A percentile compares a stretch with the other conserved stretches of the same genome.
These are phyloP conservation scores for Struthio camelus DNA, from an alignment of 2,113 vertebrate species.

Conservation along the genomic window DNA sequence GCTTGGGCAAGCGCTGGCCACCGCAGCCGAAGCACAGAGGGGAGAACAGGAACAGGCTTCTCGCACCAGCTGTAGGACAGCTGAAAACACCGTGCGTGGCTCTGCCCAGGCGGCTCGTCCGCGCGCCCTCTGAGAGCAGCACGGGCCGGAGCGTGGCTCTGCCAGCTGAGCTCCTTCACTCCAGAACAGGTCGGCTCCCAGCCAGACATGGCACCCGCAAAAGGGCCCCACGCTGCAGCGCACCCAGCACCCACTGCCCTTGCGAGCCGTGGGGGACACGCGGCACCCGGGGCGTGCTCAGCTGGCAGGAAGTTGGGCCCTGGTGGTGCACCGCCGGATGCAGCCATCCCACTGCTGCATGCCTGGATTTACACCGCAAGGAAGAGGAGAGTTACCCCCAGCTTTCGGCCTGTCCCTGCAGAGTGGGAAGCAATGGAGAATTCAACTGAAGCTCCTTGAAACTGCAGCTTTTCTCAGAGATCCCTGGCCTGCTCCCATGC, in stretches of 20 bases:
- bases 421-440: not conserved
- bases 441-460: not conserved
- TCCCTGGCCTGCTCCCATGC: not conserved
- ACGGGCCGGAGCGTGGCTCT: not conserved
- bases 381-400: not conserved
- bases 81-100: not conserved
- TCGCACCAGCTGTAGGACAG: no score
- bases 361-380: not conserved
- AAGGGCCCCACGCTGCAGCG: not conserved
- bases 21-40: not conserved
- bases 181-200: not conserved
- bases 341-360: not conserved
- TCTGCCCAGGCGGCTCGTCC: no score
- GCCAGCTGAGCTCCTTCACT: not conserved
- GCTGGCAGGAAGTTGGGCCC: not conserved
- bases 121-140: not conserved
- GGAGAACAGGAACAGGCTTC: no score
- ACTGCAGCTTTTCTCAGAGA: not conserved
- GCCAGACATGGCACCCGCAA: rapidly evolving
- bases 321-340: rapidly evolving
- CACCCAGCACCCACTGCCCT: not conserved
- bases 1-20: not conserved
- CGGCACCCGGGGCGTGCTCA: not conserved
- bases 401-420: not conserved
- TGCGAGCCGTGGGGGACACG: rapidly evolving